A percentile compares a stretch with the other conserved stretches of the same genome.
Conservation (phyloP, 2,797 vertebrate species). For the Phrynocephalus guinanensis region DNA sequence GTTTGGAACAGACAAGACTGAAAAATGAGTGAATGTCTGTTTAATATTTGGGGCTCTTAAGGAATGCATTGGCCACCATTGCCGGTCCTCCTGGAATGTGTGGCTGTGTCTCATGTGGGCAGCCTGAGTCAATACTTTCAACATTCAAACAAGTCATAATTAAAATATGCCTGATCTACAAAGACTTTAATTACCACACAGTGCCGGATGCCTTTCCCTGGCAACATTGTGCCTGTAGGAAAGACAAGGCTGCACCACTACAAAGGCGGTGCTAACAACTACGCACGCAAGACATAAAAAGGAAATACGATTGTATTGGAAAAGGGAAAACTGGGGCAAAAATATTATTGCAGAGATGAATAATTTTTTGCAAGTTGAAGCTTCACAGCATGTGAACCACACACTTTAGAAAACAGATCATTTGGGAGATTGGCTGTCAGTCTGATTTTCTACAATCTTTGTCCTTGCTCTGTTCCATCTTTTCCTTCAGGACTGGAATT, state of each 20-base stretch:
- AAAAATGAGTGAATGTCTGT: constrained; percentile 43
- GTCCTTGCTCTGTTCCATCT: neutral
- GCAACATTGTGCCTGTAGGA: constrained; percentile 36
- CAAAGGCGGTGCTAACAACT: constrained; percentile 55
- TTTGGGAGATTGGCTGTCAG: neutral
- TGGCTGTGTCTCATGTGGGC: constrained; percentile 57
- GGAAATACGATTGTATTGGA: constrained; percentile 30
- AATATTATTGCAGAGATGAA: constrained; percentile 1
- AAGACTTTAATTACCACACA: constrained; percentile 49
- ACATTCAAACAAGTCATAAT: constrained; percentile 55
- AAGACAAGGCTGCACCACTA: constrained; percentile 48
- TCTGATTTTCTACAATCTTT: neutral
- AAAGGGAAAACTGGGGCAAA: neutral
- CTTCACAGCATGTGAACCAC: constrained; percentile 48
- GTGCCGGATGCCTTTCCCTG: constrained; percentile 45
- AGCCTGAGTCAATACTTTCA: constrained; percentile 54
- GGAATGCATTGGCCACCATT: constrained; percentile 41
- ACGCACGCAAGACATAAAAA: constrained; percentile 52
- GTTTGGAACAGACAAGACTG: constrained; percentile 48
- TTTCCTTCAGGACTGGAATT: neutral
- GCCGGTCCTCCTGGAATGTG: constrained; percentile 39
- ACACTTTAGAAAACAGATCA: constrained; percentile 46
- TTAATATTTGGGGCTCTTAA: constrained; percentile 52
- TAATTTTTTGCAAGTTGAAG: constrained; percentile 35
- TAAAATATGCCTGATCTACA: constrained; percentile 59